A percentile compares a stretch with the other conserved stretches of the same genome.
phyloP scores from a whole-genome alignment of 2,797 vertebrate genomes.

The Bucorvus abyssinicus region DNA sequence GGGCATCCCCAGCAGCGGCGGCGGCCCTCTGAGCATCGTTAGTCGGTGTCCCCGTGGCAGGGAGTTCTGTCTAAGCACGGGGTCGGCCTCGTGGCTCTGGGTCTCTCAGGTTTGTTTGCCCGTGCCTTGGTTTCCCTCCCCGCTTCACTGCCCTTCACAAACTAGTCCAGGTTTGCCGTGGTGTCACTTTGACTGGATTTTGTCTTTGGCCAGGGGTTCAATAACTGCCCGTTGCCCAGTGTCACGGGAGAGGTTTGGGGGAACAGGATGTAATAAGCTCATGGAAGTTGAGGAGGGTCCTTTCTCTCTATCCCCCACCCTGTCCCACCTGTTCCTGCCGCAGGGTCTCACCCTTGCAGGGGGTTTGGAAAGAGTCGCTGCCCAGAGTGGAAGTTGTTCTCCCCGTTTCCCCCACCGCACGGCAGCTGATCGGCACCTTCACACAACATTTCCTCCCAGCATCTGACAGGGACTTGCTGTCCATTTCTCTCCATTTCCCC shows the following conservation, averaged over 20 bases:
- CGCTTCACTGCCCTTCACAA: background rate
- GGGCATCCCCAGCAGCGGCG: background rate
- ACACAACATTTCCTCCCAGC: background rate
- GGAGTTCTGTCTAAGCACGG: background rate
- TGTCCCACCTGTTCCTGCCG: background rate
- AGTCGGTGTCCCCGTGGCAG: background rate
- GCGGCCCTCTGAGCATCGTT: background rate
- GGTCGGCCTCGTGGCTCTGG: background rate
- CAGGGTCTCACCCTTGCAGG: background rate
- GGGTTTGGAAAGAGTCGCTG: background rate
- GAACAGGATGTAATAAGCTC: background rate
- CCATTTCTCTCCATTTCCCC: background rate
- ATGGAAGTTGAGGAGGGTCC: fast-evolving
- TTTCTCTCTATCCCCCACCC: background rate
- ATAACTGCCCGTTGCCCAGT: background rate
- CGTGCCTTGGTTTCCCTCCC: background rate
- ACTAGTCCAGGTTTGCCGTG: background rate
- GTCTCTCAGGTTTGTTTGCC: background rate
- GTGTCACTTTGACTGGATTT: background rate
- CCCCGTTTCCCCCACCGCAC: background rate
- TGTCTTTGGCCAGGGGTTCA: background rate
- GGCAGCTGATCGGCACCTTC: background rate
- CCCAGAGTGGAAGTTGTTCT: background rate
- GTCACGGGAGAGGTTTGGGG: background rate
- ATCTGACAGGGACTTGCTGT: background rate